phyloP scores from a whole-genome alignment of 2,888 invertebrate genomes.

The Chymomyza amoena region DNA sequence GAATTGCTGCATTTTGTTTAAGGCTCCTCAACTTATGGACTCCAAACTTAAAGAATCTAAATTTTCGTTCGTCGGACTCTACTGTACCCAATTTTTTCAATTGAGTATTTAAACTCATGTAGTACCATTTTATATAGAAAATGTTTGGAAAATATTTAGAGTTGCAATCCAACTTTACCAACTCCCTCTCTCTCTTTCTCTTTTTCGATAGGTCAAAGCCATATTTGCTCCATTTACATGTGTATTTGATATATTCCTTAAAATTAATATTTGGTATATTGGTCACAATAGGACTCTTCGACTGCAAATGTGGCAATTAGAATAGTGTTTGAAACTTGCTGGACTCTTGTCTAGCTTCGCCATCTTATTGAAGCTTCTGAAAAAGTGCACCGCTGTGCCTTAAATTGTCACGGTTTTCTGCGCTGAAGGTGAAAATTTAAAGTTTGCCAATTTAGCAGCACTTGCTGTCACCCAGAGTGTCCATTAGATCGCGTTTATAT shows the following conservation, averaged over 20 bases:
- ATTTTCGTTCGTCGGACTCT: too few species aligned
- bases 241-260: too few species aligned
- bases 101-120: too few species aligned
- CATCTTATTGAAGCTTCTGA: conserved; percentile 47
- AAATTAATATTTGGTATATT: too few species aligned
- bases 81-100: too few species aligned
- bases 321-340: conserved; percentile 1
- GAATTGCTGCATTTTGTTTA: too few species aligned
- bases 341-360: conserved; percentile 31
- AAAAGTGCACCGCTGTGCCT: conserved; percentile 71
- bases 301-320: neutral
- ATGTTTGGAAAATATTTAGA: conserved; percentile 14
- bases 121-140: too few species aligned
- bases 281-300: neutral
- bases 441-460: conserved; percentile 75
- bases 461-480: conserved; percentile 74
- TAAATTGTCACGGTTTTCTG: conserved; percentile 68
- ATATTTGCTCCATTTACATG: conserved; percentile 1
- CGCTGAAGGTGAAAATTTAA: conserved; percentile 72
- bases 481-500: conserved; percentile 75
- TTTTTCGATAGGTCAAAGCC: conserved; percentile 41
- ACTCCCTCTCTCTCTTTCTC: neutral
- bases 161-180: conserved; percentile 24
- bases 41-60: too few species aligned
- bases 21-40: too few species aligned